These are phyloP conservation scores for Pristionchus japonicus DNA, from an alignment of 2,888 invertebrate species.

Conservation along the genomic window DNA sequence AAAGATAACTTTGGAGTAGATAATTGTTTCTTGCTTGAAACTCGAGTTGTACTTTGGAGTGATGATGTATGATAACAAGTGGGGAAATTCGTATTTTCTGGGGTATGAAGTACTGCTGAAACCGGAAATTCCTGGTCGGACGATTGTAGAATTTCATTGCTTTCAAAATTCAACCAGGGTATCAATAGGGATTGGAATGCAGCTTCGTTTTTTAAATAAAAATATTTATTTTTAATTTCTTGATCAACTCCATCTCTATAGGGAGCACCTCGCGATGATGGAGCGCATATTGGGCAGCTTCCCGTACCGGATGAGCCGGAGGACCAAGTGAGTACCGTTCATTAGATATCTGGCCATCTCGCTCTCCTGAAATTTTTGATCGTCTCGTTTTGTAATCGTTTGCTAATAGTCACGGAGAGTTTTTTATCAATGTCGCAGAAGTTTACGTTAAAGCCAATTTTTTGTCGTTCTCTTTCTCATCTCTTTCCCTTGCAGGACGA, in stretches of 20 bases:
- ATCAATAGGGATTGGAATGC: not conserved
- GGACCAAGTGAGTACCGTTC: slow-evolving; percentile 80
- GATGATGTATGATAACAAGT: too few relatives aligned
- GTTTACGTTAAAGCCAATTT: not conserved
- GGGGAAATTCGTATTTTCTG: too few relatives aligned
- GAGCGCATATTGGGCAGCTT: slow-evolving; percentile 96
- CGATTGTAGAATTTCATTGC: too few relatives aligned
- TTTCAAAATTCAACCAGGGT: too few relatives aligned
- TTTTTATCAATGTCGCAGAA: not conserved
- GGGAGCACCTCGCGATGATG: slow-evolving; percentile 99
- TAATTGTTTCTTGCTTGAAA: too few relatives aligned
- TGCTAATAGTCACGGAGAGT: too few relatives aligned
- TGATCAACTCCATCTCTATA: not conserved
- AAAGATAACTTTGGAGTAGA: too few relatives aligned
- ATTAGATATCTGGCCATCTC: slow-evolving; percentile 7
- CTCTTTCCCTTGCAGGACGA: slow-evolving; percentile 82
- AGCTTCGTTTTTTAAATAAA: too few relatives aligned
- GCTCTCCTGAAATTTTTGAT: not conserved
- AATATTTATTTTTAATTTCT: not conserved
- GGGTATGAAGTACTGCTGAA: too few relatives aligned
- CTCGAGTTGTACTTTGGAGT: too few relatives aligned
- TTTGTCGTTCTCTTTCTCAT: not conserved
- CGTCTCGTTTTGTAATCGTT: not conserved
- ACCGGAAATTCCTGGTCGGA: too few relatives aligned
- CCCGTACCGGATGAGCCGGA: slow-evolving; percentile 85